These are phyloP conservation scores for Ivindomyrus marchei DNA, from an alignment of 2,113 vertebrate species.

Conservation along the genomic window DNA sequence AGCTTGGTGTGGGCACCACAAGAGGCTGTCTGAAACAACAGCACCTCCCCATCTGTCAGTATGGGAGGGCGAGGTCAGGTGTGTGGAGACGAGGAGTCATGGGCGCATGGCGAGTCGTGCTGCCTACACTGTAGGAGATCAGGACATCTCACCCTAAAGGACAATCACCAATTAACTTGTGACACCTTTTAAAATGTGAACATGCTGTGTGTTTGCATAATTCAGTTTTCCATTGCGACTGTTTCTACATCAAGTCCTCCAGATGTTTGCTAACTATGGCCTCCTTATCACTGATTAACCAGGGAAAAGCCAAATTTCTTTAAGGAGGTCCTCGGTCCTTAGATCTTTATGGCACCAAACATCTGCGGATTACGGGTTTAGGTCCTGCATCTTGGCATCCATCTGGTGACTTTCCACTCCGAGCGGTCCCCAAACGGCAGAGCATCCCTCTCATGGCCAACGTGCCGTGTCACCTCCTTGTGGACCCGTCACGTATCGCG, in stretches of 20 bases:
- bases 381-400: neutral
- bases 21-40: neutral
- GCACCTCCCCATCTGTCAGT: slow-evolving; percentile 32
- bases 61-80: slow-evolving; percentile 19
- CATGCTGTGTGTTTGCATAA: neutral
- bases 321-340: neutral
- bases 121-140: slow-evolving; percentile 46
- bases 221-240: neutral
- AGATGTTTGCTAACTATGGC: neutral
- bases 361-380: neutral
- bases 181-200: neutral
- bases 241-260: neutral
- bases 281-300: neutral
- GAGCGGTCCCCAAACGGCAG: neutral
- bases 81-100: slow-evolving; percentile 18
- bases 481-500: neutral
- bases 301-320: neutral
- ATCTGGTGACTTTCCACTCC: neutral
- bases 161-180: slow-evolving; percentile 4
- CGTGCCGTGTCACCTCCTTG: neutral
- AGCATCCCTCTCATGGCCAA: neutral
- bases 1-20: neutral
- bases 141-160: neutral
- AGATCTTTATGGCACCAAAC: neutral
- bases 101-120: slow-evolving; percentile 46